Conservation (phyloP, 2,888 invertebrate species). For the Hyles lineata region DNA sequence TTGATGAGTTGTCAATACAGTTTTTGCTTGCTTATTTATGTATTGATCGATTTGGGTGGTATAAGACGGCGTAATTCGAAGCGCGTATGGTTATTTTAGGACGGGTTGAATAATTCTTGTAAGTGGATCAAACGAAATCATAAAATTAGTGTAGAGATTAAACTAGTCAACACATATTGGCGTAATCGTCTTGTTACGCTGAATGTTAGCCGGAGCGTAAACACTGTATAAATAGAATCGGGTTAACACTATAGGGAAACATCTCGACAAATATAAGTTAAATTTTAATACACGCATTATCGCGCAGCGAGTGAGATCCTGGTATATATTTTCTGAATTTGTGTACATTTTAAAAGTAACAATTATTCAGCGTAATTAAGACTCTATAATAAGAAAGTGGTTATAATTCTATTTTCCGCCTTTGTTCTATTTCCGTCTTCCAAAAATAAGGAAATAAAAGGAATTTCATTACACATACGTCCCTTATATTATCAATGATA, state of each 20-base stretch:
- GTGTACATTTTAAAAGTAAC: too few relatives aligned
- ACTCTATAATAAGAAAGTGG: too few relatives aligned
- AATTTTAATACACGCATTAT: not conserved
- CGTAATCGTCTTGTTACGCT: slow-evolving; percentile 3
- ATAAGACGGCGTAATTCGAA: slow-evolving; percentile 22
- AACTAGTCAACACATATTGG: slow-evolving; percentile 20
- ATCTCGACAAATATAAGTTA: not conserved
- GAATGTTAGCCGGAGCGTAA: slow-evolving; percentile 17
- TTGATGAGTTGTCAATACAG: slow-evolving; percentile 44
- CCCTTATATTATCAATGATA: not conserved
- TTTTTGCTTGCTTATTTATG: slow-evolving; percentile 36
- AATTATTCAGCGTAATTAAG: too few relatives aligned
- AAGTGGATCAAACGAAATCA: slow-evolving; percentile 19
- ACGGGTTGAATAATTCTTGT: slow-evolving; percentile 1
- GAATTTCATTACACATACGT: too few relatives aligned
- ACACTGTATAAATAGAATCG: not conserved
- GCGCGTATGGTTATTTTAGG: slow-evolving; percentile 22
- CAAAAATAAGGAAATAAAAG: too few relatives aligned
- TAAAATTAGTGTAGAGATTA: slow-evolving; percentile 8
- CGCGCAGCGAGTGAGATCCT: too few relatives aligned
- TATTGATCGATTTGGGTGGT: not conserved
- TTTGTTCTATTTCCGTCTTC: too few relatives aligned
- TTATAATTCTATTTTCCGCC: too few relatives aligned
- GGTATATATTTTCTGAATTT: too few relatives aligned
- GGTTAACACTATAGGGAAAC: not conserved